Evolutionary conservation across 2,113 vertebrate species (phyloP).

Genomic region (Crotophaga sulcirostris): DNA sequence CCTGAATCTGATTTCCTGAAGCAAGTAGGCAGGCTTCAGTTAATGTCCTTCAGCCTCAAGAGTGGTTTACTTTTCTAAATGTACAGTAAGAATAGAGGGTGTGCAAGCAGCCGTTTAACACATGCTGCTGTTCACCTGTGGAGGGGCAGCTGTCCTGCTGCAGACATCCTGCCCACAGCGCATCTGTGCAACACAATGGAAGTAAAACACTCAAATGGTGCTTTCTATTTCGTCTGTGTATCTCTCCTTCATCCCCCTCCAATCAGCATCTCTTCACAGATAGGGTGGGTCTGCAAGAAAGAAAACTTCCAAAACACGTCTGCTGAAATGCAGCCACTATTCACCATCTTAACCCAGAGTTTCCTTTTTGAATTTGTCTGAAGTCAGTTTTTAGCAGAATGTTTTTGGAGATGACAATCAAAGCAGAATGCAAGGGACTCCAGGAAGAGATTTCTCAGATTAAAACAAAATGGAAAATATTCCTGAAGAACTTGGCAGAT

Average conservation of each 20-base stretch:
- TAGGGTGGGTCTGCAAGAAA: not conserved
- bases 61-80: not conserved
- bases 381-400: not conserved
- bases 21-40: not conserved
- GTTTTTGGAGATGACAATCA: not conserved
- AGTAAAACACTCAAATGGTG: no score
- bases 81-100: not conserved
- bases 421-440: not conserved
- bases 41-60: not conserved
- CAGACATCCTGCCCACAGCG: not conserved
- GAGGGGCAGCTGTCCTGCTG: not conserved
- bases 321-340: not conserved
- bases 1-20: not conserved
- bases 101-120: not conserved
- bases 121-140: not conserved
- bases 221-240: accelerated
- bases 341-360: not conserved
- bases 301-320: accelerated
- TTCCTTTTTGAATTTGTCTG: not conserved
- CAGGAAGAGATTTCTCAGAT: not conserved
- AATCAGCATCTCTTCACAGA: not conserved
- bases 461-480: not conserved
- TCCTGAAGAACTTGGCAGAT: not conserved
- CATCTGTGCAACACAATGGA: not conserved
- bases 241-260: not conserved